A percentile compares a stretch with the other conserved stretches of the same genome.
Conservation (phyloP, 2,797 vertebrate species). For the Holocentrus rufus region DNA sequence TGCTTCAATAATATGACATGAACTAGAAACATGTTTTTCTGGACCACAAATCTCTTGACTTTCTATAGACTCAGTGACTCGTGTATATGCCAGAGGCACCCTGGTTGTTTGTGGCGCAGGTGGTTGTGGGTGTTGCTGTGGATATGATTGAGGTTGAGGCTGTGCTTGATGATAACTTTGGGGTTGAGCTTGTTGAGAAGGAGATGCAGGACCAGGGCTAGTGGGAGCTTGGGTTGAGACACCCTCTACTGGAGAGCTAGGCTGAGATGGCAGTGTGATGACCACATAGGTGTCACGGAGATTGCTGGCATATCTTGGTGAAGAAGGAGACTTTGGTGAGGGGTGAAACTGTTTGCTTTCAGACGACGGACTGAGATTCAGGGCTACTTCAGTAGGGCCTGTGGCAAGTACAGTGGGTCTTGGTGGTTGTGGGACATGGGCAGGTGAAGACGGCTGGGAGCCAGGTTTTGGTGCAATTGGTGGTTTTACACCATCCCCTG, state of each 20-base stretch:
- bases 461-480: conserved; percentile 92
- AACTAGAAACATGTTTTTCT: conserved; percentile 84
- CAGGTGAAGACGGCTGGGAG: conserved; percentile 78
- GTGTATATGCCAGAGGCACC: conserved; percentile 84
- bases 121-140: conserved; percentile 66
- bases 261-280: conserved; percentile 98
- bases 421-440: conserved; percentile 74
- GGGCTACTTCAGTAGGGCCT: conserved; percentile 79
- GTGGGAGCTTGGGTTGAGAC: conserved; percentile 87
- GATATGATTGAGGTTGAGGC: conserved; percentile 69
- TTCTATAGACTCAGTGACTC: conserved; percentile 86
- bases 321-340: conserved; percentile 91
- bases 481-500: conserved; percentile 87
- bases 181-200: conserved; percentile 77
- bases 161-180: conserved; percentile 68
- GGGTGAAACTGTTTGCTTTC: conserved; percentile 88
- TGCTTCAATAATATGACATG: conserved; percentile 85
- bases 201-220: conserved; percentile 83
- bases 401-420: conserved; percentile 85
- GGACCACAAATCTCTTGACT: conserved; percentile 85
- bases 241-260: conserved; percentile 92
- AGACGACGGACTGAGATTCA: conserved; percentile 89
- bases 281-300: conserved; percentile 95
- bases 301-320: conserved; percentile 88
- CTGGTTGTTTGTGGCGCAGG: conserved; percentile 76